Conservation (phyloP, 2,113 vertebrate genomes). For the Hemiprocne comata region DNA sequence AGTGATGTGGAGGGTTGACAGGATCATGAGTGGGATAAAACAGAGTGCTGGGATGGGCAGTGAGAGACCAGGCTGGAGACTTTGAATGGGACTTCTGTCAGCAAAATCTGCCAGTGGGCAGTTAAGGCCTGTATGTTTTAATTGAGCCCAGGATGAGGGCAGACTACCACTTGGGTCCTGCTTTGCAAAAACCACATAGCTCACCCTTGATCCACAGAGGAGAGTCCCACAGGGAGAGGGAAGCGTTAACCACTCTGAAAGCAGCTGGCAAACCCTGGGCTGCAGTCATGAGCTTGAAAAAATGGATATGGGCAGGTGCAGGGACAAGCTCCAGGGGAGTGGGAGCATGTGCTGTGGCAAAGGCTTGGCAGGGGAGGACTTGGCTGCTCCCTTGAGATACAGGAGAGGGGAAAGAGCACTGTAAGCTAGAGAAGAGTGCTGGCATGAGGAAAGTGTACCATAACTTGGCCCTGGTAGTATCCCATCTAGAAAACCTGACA, state of each 20-base stretch:
- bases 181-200: neutral
- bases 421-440: neutral
- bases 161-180: accelerated
- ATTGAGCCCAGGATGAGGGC: neutral
- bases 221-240: neutral
- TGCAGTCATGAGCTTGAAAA: neutral
- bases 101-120: neutral
- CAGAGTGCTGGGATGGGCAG: neutral
- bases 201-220: neutral
- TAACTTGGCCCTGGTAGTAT: neutral
- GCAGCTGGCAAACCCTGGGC: neutral
- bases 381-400: neutral
- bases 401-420: neutral
- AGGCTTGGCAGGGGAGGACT: neutral
- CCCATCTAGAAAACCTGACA: neutral
- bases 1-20: neutral
- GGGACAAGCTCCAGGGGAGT: conserved; percentile 1
- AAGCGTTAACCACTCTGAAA: neutral
- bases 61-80: neutral
- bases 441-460: neutral
- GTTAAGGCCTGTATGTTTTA: neutral
- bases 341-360: neutral
- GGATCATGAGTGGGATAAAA: neutral
- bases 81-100: neutral
- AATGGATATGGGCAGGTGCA: conserved; percentile 38